Conservation (phyloP, 2,888 invertebrate genomes). For the Leuctra nigra region DNA sequence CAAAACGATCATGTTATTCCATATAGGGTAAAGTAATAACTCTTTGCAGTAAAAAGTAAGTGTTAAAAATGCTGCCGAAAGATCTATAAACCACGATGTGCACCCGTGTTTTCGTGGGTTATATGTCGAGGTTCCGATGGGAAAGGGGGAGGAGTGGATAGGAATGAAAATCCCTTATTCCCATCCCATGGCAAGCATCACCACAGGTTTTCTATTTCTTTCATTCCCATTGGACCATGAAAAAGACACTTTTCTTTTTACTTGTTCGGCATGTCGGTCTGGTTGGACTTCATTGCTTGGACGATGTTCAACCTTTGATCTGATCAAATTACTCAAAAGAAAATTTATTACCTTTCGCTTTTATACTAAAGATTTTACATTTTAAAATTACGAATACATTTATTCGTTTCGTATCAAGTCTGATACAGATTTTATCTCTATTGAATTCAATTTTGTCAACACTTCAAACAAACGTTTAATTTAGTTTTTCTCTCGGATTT, state of each 20-base stretch:
- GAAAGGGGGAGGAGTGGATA: background rate
- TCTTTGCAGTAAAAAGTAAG: background rate
- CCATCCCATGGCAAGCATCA: constrained; percentile 1
- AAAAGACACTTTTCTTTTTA: constrained; percentile 16
- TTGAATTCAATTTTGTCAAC: too few relatives aligned
- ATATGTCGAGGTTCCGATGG: background rate
- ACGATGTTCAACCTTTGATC: constrained; percentile 3
- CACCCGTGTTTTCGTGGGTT: background rate
- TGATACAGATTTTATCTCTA: too few relatives aligned
- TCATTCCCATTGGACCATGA: constrained; percentile 13
- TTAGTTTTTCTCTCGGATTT: too few relatives aligned
- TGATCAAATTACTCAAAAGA: constrained; percentile 6
- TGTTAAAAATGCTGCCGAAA: constrained; percentile 7
- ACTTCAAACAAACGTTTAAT: too few relatives aligned
- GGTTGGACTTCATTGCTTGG: background rate
- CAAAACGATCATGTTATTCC: background rate
- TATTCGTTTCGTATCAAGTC: too few relatives aligned
- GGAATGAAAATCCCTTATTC: constrained; percentile 11
- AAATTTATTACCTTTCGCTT: too few relatives aligned
- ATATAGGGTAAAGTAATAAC: background rate
- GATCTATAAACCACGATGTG: constrained; percentile 1
- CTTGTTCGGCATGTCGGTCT: background rate
- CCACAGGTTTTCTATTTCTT: constrained; percentile 14
- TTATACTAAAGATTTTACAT: too few relatives aligned
- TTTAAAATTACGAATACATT: too few relatives aligned